phyloP scores from a whole-genome alignment of 2,797 vertebrate genomes.

The Heteromormyrus szaboi region DNA sequence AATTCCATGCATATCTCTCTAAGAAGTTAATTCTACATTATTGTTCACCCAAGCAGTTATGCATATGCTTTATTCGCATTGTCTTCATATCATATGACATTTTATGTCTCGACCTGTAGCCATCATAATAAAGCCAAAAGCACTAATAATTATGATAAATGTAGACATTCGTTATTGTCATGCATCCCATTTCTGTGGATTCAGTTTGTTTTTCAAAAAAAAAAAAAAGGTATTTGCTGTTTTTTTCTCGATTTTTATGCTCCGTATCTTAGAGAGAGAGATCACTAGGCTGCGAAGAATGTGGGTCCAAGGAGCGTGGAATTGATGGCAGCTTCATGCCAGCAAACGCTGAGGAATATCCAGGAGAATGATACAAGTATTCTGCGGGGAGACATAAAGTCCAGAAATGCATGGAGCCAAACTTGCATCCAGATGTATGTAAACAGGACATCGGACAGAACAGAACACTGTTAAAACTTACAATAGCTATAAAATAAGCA shows the following conservation, averaged over 20 bases:
- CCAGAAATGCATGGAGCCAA: conserved; percentile 39
- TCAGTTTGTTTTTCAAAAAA: not conserved
- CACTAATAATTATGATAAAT: not conserved
- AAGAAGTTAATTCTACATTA: not conserved
- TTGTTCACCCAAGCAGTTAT: not conserved
- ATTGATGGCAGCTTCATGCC: conserved; percentile 49
- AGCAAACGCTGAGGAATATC: conserved; percentile 47
- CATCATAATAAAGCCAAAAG: not conserved
- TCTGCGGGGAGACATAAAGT: conserved; percentile 17
- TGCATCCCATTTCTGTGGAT: not conserved
- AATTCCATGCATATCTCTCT: not conserved
- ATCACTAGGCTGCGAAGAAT: conserved; percentile 53
- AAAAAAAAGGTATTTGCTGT: conserved; percentile 33
- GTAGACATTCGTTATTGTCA: not conserved
- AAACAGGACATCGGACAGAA: not conserved
- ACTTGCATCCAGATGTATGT: not conserved
- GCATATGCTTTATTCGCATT: not conserved
- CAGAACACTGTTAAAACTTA: not conserved
- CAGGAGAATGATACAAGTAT: conserved; percentile 28
- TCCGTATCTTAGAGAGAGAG: conserved; percentile 52
- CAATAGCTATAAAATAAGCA: not conserved
- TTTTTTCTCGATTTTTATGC: conserved; percentile 51
- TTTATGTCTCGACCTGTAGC: not conserved
- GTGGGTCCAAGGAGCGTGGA: conserved; percentile 53
- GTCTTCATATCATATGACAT: not conserved